phyloP scores from a whole-genome alignment of 2,797 vertebrate genomes.

The Eidolon dupreanum region DNA sequence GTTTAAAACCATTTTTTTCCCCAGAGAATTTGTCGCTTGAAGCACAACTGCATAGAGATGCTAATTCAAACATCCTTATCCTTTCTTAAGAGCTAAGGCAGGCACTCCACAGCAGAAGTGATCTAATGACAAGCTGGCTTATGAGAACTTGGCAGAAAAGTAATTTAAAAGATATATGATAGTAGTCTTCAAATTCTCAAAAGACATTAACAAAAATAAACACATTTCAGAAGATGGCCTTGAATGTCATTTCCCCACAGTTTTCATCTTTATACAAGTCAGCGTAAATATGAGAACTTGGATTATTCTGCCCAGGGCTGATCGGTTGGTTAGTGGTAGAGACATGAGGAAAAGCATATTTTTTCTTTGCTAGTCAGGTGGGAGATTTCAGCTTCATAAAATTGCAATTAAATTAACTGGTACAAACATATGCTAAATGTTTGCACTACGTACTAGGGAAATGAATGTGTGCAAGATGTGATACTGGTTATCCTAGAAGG shows the following conservation, averaged over 20 bases:
- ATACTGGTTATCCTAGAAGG: neutral
- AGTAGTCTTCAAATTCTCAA: neutral
- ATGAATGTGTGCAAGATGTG: neutral
- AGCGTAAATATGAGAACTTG: too few relatives aligned
- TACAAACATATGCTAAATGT: neutral
- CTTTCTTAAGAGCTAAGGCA: too few relatives aligned
- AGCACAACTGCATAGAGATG: too few relatives aligned
- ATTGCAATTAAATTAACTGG: neutral
- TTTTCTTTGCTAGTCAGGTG: neutral
- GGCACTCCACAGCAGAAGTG: too few relatives aligned
- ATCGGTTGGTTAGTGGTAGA: neutral
- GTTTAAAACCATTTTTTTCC: too few relatives aligned
- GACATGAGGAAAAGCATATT: neutral
- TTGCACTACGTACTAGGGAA: neutral
- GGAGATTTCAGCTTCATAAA: neutral
- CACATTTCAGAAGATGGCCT: neutral
- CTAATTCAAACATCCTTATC: too few relatives aligned
- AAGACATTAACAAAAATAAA: neutral
- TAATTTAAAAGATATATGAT: neutral
- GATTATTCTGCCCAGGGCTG: too few relatives aligned
- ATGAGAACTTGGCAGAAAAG: neutral
- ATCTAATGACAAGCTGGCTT: too few relatives aligned
- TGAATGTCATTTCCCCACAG: neutral
- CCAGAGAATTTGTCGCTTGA: too few relatives aligned
- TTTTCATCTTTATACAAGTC: too few relatives aligned